Evolutionary conservation across 2,113 vertebrate genomes (phyloP), one percentile per base, ranked within the genome.

Genomic region (Cacatua alba): DNA sequence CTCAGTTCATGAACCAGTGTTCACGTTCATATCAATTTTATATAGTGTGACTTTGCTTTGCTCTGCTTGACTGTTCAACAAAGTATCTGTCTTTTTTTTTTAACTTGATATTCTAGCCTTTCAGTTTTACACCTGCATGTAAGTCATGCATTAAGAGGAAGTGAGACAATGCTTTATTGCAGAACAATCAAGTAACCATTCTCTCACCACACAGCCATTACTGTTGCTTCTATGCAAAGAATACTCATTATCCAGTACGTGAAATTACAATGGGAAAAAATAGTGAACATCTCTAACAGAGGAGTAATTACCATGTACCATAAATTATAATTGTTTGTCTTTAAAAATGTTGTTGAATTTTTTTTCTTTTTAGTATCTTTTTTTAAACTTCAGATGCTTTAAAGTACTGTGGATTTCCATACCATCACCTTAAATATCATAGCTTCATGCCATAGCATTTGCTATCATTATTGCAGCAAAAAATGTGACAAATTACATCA

Each of bases 221-320:
- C 72, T 68, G 82, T 71, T 96, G 85, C 71, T 96, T 71, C 90
- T 81, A 68, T 86, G 82, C 68, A 81, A 71, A 94, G 87, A 87
- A 85, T 95, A 43, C 41, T 94, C 83, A 97, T 95, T 96, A 93
- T 84, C 90, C 62, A 86, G 86, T 48, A 86, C 37, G 72, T 59
- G 74, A 95, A 96, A 96, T 95, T 95, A 79, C 83, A 92, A 69
- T 63, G 90, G 52, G 62, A 96, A 81, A 84, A 93, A 88, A 89
- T 14, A 81, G 46, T 76, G 80, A 95, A 44, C 62, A 65, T 76
- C 69, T 94, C 92, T 83, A 87, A 77, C 81, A 74, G 80, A 71
- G 82, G 81, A 68, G 72, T 94, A 96, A 96, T 96, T 95, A 79
- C 83, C 65, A 55, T 39, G 86, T 92, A 75, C 67, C 53, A 86